Base-by-base conservation (phyloP, 1,140 invertebrate species). In the Aphis craccivora region DNA sequence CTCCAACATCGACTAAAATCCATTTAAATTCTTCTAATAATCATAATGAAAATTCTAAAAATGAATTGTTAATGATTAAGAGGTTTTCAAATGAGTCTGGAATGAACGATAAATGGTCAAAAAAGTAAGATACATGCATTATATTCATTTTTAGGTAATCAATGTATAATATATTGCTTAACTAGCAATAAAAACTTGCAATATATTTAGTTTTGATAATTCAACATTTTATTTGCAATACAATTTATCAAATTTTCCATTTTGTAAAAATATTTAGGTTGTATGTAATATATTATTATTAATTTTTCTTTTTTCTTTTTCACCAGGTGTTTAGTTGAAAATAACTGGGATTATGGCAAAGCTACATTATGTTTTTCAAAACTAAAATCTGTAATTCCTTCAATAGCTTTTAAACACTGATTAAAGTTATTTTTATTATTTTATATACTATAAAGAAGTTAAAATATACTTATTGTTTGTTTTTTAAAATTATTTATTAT, bases 21-120 rank as follows among this genome's bases (percentile, higher is more conserved):
- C 9, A 23, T 81, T 30, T 84, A 37, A 86, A 93, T 60, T 23
- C 81, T 40, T 2, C 25, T 8, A 40, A 6, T 55, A 35, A 53
- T 55, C 4, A 11, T 45, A 86, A 55, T 55, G 22, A 14, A 20
- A 84, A 30, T 35, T 37, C 89, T 60, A 37, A 83, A 48, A 83
- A 90, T 11, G 60, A 76, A 30, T 90, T 93, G 23, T n/a, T 37
- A 14, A 93, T 93, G 91, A 55, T 93, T 9, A 93, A 93, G 48
- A 81, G 81, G 20, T 93, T 93, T 93, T 83, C 91, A 20, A 55
- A 86, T 55, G 91, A 93, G 51, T 86, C 91, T 43, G 91, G 91
- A 83, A 93, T 93, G 91, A 93, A 93, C 11, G 9, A 93, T 40
- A 51, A 86, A 40, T 93, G 91, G 91, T 83, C 91, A 30, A 30